These are phyloP conservation scores for Cerastis leucographa DNA, from an alignment of 2,888 invertebrate species.

Conservation along the genomic window DNA sequence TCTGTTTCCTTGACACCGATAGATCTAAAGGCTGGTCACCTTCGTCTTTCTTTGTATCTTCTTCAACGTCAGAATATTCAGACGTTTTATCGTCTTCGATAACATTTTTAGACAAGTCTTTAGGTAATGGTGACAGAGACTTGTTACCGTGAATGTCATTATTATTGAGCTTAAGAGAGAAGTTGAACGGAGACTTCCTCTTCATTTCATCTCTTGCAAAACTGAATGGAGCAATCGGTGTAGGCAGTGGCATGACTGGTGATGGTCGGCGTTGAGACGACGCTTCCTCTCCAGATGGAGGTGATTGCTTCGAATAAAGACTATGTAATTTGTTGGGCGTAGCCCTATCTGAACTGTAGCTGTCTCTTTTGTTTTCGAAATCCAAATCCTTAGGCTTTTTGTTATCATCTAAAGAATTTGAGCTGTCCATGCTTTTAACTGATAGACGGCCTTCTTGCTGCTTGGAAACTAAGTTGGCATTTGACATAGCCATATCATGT, in stretches of 20 bases:
- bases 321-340: constrained; percentile 90
- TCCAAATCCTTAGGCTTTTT: constrained; percentile 83
- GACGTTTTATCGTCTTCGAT: constrained; percentile 80
- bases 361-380: constrained; percentile 78
- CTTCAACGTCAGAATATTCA: constrained; percentile 83
- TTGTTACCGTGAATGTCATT: constrained; percentile 77
- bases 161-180: constrained; percentile 81
- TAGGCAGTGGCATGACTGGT: constrained; percentile 91
- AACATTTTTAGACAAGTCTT: constrained; percentile 82
- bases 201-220: constrained; percentile 82
- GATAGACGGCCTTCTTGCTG: constrained; percentile 87
- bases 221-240: constrained; percentile 80
- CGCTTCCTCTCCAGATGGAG: constrained; percentile 92
- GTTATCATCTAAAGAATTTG: constrained; percentile 84
- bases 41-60: constrained; percentile 84
- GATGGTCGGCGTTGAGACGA: constrained; percentile 92
- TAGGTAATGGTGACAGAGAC: constrained; percentile 79
- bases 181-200: constrained; percentile 83
- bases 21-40: constrained; percentile 94
- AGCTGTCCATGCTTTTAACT: constrained; percentile 86
- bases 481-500: constrained; percentile 88
- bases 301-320: constrained; percentile 91
- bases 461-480: constrained; percentile 89
- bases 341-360: constrained; percentile 85
- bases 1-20: constrained; percentile 91